Evolutionary conservation across 2,113 vertebrate species (phyloP).

Genomic region (Lichenostomus cassidix): DNA sequence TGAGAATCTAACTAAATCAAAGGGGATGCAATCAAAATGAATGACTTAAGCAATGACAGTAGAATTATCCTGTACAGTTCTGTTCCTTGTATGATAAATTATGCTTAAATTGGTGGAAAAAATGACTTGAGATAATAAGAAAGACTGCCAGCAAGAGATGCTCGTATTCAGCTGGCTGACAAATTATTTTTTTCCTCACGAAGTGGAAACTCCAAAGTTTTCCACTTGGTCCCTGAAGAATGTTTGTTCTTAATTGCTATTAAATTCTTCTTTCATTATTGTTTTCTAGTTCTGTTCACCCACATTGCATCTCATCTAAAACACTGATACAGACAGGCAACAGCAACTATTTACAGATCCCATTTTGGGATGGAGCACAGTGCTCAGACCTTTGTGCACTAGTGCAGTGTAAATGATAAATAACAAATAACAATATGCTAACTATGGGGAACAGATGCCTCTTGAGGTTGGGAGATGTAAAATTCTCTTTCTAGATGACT

Average conservation of each 20-base stretch:
- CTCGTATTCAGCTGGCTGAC: neutral
- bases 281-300: neutral
- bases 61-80: neutral
- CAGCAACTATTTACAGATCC: neutral
- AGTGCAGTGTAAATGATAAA: neutral
- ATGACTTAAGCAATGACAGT: neutral
- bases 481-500: neutral
- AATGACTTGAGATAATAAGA: neutral
- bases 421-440: neutral
- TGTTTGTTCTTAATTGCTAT: neutral
- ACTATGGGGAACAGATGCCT: neutral
- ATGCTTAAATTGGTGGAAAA: neutral
- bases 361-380: neutral
- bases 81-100: neutral
- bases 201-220: neutral
- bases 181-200: neutral
- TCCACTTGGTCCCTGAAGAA: neutral
- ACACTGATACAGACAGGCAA: neutral
- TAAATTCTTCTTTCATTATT: neutral
- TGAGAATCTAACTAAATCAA: neutral
- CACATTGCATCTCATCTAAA: neutral
- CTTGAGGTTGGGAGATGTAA: neutral
- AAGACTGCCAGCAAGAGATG: neutral
- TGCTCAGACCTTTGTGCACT: neutral
- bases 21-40: neutral